phyloP scores from a whole-genome alignment of 2,888 invertebrate genomes.

The Elmis aenea region DNA sequence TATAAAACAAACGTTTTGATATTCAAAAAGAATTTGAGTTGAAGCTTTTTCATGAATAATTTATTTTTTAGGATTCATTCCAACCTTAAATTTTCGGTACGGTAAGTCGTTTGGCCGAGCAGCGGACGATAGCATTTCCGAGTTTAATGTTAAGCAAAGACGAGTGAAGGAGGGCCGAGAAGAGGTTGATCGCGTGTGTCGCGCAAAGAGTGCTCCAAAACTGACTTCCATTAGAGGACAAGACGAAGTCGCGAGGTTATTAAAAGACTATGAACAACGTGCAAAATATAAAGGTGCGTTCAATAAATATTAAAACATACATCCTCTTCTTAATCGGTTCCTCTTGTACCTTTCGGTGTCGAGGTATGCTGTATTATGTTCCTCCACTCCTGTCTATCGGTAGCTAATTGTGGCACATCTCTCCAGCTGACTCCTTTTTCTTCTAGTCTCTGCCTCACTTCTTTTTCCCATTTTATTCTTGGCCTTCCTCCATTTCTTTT shows the following conservation, averaged over 20 bases:
- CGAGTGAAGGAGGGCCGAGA: constrained; percentile 26
- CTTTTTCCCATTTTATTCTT: no score
- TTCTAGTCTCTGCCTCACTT: no score
- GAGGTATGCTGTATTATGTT: no score
- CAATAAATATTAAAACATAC: not conserved
- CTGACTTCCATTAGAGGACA: constrained; percentile 53
- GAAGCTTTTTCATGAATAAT: constrained; percentile 1
- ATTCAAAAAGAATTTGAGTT: not conserved
- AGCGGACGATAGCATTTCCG: constrained; percentile 57
- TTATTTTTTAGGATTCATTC: constrained; percentile 53
- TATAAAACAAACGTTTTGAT: constrained; percentile 7
- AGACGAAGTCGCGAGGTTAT: constrained; percentile 52
- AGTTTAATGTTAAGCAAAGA: constrained; percentile 40
- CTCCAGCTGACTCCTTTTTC: no score
- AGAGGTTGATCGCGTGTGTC: constrained; percentile 46
- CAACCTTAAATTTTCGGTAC: constrained; percentile 62
- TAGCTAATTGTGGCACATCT: no score
- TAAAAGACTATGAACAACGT: constrained; percentile 52
- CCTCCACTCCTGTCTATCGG: no score
- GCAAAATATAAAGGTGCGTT: constrained; percentile 52
- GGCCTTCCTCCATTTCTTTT: no score
- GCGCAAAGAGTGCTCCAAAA: constrained; percentile 54
- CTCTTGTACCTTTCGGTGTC: no score
- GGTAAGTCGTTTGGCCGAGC: constrained; percentile 56
- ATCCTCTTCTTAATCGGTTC: no score